Conservation (phyloP, 37 sponge, comb jelly and placozoan genomes). For the Agelas oroides region DNA sequence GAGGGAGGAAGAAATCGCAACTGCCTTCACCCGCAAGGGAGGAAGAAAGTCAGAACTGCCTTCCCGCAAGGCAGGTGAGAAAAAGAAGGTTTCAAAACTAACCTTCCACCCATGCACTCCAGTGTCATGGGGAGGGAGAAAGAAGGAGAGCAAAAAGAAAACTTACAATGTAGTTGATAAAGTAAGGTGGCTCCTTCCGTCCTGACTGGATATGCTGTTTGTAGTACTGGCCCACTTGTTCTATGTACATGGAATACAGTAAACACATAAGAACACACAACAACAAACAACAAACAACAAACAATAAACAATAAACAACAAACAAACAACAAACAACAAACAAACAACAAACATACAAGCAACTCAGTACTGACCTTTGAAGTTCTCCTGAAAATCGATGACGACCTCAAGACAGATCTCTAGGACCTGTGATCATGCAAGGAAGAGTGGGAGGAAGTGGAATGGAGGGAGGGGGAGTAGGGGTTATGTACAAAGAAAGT, state of each 20-base stretch:
- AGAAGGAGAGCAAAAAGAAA: not conserved
- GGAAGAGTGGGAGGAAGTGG: not conserved
- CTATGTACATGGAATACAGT: not conserved
- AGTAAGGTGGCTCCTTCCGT: slow-evolving; percentile 47
- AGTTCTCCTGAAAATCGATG: slow-evolving; percentile 43
- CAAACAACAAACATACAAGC: not conserved
- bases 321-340: not conserved
- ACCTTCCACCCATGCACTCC: too few relatives aligned
- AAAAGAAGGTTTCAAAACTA: too few relatives aligned
- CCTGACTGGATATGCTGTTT: not conserved
- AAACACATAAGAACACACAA: not conserved
- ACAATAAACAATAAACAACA: not conserved
- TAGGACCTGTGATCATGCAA: slow-evolving; percentile 1
- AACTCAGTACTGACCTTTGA: slow-evolving; percentile 45
- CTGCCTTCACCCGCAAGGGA: too few relatives aligned
- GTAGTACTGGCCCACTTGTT: not conserved
- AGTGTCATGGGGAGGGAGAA: not conserved
- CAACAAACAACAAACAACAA: not conserved
- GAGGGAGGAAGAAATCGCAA: too few relatives aligned
- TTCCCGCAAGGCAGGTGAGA: too few relatives aligned
- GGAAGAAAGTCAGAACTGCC: too few relatives aligned
- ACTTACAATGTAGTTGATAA: slow-evolving; percentile 65
- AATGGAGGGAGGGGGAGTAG: too few relatives aligned
- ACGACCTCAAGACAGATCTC: slow-evolving; percentile 44
- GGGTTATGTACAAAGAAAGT: too few relatives aligned